Base-by-base conservation (phyloP, 1,140 invertebrate species). In the Steinernema feltiae region DNA sequence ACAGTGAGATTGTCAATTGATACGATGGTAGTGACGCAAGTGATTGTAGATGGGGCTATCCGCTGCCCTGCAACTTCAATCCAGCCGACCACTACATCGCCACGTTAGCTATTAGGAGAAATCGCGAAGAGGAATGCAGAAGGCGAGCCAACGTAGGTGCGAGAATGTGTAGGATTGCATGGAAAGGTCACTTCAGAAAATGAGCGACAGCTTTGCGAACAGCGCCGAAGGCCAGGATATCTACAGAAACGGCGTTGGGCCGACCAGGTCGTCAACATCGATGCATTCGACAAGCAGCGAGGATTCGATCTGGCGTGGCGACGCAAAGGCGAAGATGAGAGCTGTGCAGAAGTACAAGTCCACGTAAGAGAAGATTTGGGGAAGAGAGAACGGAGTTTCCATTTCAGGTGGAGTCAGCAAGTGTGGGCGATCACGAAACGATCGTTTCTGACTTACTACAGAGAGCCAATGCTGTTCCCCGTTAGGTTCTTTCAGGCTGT, bases 31-130 rank as follows among this genome's bases (percentile, higher is more conserved):
- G n/a, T n/a, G n/a, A n/a, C n/a, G n/a, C n/a, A n/a, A n/a, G n/a
- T 97, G 97, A 82, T 90, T 89, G 83, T 89, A 90, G 93, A 95
- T 87, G 24, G 87, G 87, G n/a, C 31, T 86, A 87, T 63, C 85
- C 81, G 0, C 89, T 88, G 79, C 89, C 89, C 0, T 75, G 80
- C 1, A 96, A 96, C 85, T 97, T 94, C 87, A 98, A 97, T 85
- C 94, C 94, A 12, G 94, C 94, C 0, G 95, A 98, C 88, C 94
- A 93, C 85, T 97, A 92, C 86, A 92, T 97, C 17, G 91, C 94
- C 84, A 90, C 93, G 1, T 87, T 97, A 73, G 94, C 94, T 0
- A 91, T 96, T 0, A 90, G 92, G 21, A 93, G 94, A 0, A 92
- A 91, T 0, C 89, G 90, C 48, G 93, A 95, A 86, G 89, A 90